phyloP scores from a whole-genome alignment of 2,113 vertebrate species.

The Phycodurus eques region DNA sequence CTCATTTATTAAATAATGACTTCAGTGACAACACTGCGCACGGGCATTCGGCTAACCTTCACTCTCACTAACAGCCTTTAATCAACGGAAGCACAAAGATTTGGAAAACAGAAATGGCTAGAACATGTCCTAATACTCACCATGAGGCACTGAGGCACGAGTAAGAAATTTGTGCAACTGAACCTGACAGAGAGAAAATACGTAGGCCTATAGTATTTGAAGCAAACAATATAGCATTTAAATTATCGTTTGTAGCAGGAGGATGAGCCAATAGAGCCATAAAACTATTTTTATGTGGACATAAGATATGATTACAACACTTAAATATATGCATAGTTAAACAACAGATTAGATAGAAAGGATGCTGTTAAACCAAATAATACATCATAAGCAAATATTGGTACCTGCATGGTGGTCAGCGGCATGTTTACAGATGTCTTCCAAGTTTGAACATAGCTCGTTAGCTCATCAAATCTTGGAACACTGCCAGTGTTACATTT shows the following conservation, averaged over 20 bases:
- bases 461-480: not conserved
- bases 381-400: conserved; percentile 1
- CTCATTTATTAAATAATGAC: conserved; percentile 42
- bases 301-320: conserved; percentile 10
- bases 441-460: not conserved
- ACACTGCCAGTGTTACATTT: not conserved
- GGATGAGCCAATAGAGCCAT: conserved; percentile 5
- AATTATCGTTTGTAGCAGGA: not conserved
- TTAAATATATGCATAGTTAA: not conserved
- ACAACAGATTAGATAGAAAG: conserved; percentile 1
- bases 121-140: conserved; percentile 42
- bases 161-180: conserved; percentile 22
- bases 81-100: conserved; percentile 45
- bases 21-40: conserved; percentile 15
- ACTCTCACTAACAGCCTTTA: conserved; percentile 34
- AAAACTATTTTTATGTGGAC: not conserved
- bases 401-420: conserved; percentile 2
- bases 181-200: conserved; percentile 11
- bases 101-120: conserved; percentile 34
- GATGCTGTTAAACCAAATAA: conserved; percentile 8
- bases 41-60: conserved; percentile 8
- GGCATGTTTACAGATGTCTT: not conserved
- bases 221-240: not conserved
- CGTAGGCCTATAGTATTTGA: conserved; percentile 1
- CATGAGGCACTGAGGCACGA: conserved; percentile 34